Base-by-base conservation (phyloP, 2,888 invertebrate species). In the Scaptomyza cyrtandrae region DNA sequence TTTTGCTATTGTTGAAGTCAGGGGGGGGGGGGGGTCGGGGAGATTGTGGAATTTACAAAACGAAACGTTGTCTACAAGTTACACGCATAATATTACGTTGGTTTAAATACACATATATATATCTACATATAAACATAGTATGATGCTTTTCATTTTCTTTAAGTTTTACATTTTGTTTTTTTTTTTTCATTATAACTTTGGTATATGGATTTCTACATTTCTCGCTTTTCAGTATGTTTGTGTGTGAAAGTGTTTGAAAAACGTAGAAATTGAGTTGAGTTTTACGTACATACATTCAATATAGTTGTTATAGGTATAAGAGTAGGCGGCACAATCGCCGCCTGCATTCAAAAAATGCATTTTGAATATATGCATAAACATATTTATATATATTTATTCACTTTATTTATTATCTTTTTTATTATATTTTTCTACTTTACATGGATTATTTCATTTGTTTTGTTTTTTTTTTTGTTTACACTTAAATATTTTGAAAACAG, bases 181-280 rank as follows among this genome's bases (percentile, higher is more conserved):
- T n/a, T n/a, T 65, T 10, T 66, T 49, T 49, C 68, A 63, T 71
- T 87, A 85, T 89, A 88, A 88, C 89, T 89, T 89, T 89, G 89
- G 89, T 89, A 89, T 89, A 90, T 89, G 86, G 88, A 87, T 89
- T 84, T 87, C 89, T 88, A 89, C 89, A 75, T 75, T 78, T 78
- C 69, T 69, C 74, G 50, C 41, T 48, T 57, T 65, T 58, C 45
- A 35, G 16, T 39, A 46, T 63, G 49, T 6, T 41, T 33, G 9
- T 33, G 37, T 74, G 59, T 57, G 39, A 55, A 13, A 58, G 31
- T 71, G 13, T 44, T 16, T 71, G 11, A 48, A 54, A 64, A 67
- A 65, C 44, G 76, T 74, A 85, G 82, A 85, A 87, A 75, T 82
- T 79, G 72, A 86, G 76, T 85, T 76, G 71, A 80, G 85, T 86